Conservation (phyloP, 2,797 vertebrate species). For the Buphagus erythrorhynchus region DNA sequence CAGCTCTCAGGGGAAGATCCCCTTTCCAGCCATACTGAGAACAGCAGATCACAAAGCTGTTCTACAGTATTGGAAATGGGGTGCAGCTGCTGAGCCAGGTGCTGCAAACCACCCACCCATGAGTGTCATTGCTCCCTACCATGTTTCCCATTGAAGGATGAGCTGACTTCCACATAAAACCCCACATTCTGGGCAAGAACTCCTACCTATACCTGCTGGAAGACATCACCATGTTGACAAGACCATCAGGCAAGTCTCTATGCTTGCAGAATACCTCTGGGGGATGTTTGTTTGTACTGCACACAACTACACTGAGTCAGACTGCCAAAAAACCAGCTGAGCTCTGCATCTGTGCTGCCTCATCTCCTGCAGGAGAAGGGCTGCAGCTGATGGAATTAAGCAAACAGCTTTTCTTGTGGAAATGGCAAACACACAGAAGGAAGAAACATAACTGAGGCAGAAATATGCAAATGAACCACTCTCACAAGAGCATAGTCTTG, state of each 20-base stretch:
- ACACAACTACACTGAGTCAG: not conserved
- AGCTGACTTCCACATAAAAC: not conserved
- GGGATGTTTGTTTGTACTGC: not conserved
- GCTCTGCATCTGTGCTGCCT: not conserved
- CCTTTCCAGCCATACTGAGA: not conserved
- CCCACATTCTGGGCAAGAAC: not conserved
- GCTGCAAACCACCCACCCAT: not conserved
- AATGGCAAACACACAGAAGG: not conserved
- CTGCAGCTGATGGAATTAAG: not conserved
- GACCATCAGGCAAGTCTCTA: not conserved
- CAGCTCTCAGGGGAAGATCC: not conserved
- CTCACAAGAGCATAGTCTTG: not conserved
- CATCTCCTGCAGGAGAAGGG: not conserved
- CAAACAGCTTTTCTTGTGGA: not conserved
- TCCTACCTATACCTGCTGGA: not conserved
- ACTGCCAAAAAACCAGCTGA: not conserved
- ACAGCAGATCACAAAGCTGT: not conserved
- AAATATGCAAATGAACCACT: not conserved
- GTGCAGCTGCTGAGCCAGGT: not conserved
- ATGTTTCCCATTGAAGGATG: not conserved
- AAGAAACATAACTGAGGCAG: not conserved
- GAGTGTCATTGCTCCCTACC: not conserved
- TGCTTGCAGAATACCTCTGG: not conserved
- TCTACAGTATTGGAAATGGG: not conserved
- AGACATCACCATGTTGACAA: accelerated